Evolutionary conservation across 2,797 vertebrate species (phyloP).

Genomic region (Macroramphosus scolopax): DNA sequence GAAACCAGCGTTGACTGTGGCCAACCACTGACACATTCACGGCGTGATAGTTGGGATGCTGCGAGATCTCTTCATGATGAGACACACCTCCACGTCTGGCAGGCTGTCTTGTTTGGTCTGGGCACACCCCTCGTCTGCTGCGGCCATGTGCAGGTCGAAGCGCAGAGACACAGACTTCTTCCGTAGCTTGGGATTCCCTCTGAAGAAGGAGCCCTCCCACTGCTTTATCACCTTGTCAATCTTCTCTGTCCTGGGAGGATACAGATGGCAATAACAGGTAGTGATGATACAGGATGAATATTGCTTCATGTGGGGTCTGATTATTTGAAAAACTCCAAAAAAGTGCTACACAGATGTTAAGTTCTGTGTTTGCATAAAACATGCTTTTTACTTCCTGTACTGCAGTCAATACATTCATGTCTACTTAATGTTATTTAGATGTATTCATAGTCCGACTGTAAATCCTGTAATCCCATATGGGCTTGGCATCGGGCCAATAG

Average conservation of each 20-base stretch:
- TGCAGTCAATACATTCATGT: no score
- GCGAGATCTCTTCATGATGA: slow-evolving; percentile 93
- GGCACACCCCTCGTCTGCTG: slow-evolving; percentile 85
- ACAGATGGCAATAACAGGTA: no score
- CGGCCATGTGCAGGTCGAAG: slow-evolving; percentile 93
- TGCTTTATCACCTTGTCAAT: slow-evolving; percentile 95
- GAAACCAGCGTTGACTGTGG: neutral
- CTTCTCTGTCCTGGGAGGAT: slow-evolving; percentile 85
- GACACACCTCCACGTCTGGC: slow-evolving; percentile 91
- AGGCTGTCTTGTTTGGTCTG: slow-evolving; percentile 83
- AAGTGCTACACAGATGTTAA: no score
- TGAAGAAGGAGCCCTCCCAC: slow-evolving; percentile 98
- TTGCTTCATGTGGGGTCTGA: no score
- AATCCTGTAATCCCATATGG: no score
- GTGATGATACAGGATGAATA: no score
- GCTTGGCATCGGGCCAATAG: no score
- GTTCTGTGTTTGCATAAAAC: no score
- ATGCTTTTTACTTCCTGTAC: no score
- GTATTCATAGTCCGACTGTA: no score
- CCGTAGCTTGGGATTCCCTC: slow-evolving; percentile 92
- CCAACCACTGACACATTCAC: slow-evolving; percentile 40
- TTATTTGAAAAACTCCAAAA: no score
- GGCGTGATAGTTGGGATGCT: slow-evolving; percentile 91
- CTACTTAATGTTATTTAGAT: no score
- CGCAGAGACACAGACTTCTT: slow-evolving; percentile 97